A percentile compares a stretch with the other conserved stretches of the same genome.
These are phyloP conservation scores for Pseudomyrmex pallidus DNA, from an alignment of 1,140 invertebrate species.

Conservation along the genomic window DNA sequence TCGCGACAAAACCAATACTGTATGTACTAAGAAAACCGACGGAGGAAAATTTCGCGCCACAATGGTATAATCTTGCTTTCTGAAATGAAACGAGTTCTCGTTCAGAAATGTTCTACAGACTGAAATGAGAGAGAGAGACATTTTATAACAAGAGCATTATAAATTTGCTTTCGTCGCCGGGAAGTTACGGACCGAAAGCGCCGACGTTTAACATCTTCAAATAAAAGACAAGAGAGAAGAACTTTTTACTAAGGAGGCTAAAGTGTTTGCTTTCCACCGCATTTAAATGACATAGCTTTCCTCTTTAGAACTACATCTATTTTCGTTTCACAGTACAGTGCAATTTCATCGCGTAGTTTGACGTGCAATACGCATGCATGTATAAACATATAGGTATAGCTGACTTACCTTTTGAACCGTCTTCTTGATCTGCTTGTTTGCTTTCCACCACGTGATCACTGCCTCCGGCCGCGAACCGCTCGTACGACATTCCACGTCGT, in stretches of 20 bases:
- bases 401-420: constrained; percentile 91
- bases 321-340: not conserved
- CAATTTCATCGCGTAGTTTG: not conserved
- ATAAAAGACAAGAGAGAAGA: not conserved
- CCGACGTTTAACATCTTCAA: constrained; percentile 34
- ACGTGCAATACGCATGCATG: not conserved
- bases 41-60: not conserved
- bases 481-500: constrained; percentile 93
- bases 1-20: not conserved
- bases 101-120: not conserved
- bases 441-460: constrained; percentile 93
- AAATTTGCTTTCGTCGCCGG: constrained; percentile 33
- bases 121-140: not conserved
- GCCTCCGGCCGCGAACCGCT: constrained; percentile 93
- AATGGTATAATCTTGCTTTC: not conserved
- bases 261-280: not conserved
- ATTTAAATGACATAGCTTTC: not conserved
- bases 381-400: not conserved
- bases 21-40: not conserved
- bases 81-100: not conserved
- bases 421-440: constrained; percentile 91
- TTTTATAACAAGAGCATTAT: constrained; percentile 35
- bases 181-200: constrained; percentile 11
- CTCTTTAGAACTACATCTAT: constrained; percentile 13
- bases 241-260: constrained; percentile 23